Evolutionary conservation across 2,113 vertebrate genomes (phyloP).

Genomic region (Halichoeres trimaculatus): DNA sequence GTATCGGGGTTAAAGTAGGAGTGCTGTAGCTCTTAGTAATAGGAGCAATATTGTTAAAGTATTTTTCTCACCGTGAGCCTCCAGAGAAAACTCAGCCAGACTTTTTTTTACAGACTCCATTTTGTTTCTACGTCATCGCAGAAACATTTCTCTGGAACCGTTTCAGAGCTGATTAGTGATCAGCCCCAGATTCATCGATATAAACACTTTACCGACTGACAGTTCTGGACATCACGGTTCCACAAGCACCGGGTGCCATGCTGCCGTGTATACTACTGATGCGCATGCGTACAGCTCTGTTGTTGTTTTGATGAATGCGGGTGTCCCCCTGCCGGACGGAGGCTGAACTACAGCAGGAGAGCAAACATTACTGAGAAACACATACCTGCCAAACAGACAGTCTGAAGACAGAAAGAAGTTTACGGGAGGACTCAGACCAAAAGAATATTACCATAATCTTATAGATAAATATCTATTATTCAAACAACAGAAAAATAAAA

Average conservation of each 20-base stretch:
- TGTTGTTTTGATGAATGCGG: too few relatives aligned
- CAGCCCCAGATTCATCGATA: background rate
- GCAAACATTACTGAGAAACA: too few relatives aligned
- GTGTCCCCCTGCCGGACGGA: slow-evolving; percentile 61
- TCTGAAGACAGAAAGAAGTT: too few relatives aligned
- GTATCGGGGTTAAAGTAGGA: too few relatives aligned
- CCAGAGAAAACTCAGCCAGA: slow-evolving; percentile 71
- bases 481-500: too few relatives aligned
- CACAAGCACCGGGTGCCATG: slow-evolving; percentile 13
- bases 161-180: background rate
- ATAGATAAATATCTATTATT: too few relatives aligned
- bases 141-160: background rate
- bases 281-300: slow-evolving; percentile 46
- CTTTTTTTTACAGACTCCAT: slow-evolving; percentile 72
- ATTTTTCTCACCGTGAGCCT: slow-evolving; percentile 79
- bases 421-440: too few relatives aligned
- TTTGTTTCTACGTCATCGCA: slow-evolving; percentile 6
- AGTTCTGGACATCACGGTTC: background rate
- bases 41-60: background rate
- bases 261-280: slow-evolving; percentile 44
- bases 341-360: slow-evolving; percentile 4
- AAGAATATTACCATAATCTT: too few relatives aligned
- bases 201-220: background rate
- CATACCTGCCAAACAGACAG: background rate
- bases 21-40: background rate